phyloP scores from a whole-genome alignment of 2,113 vertebrate species.

The Campylorhamphus procurvoides region DNA sequence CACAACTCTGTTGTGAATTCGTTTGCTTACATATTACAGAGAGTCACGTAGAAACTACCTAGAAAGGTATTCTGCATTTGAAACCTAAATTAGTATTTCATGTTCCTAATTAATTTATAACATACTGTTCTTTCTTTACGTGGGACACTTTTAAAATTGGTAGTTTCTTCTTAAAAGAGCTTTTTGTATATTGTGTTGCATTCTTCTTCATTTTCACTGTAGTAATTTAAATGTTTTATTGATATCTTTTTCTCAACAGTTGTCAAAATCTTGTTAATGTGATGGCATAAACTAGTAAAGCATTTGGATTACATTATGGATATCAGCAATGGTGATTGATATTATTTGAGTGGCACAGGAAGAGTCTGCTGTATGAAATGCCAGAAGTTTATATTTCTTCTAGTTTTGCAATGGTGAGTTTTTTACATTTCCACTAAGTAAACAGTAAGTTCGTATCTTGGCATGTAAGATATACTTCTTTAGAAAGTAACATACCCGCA shows the following conservation, averaged over 20 bases:
- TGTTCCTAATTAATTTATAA: neutral
- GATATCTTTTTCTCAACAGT: slow-evolving; percentile 71
- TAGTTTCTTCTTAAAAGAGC: neutral
- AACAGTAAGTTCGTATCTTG: neutral
- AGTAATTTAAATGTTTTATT: neutral
- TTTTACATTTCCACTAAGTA: neutral
- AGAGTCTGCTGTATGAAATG: slow-evolving; percentile 43
- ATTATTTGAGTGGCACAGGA: slow-evolving; percentile 14
- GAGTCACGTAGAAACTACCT: neutral
- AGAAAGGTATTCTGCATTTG: neutral
- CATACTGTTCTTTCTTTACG: neutral
- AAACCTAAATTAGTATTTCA: neutral
- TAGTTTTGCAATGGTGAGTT: slow-evolving; percentile 71
- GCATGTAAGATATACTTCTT: neutral
- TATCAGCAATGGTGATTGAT: slow-evolving; percentile 59
- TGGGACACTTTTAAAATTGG: neutral
- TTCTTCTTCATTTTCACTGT: neutral
- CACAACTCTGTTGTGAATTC: neutral
- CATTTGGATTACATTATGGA: slow-evolving; percentile 62
- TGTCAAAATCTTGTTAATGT: slow-evolving; percentile 61
- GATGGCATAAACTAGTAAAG: slow-evolving; percentile 56
- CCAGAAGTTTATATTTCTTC: slow-evolving; percentile 21
- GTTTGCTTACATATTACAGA: neutral
- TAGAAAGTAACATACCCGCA: neutral
- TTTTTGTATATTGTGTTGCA: neutral